Base-by-base conservation (phyloP, 1,140 invertebrate species). In the Heliconius eleuchia region DNA sequence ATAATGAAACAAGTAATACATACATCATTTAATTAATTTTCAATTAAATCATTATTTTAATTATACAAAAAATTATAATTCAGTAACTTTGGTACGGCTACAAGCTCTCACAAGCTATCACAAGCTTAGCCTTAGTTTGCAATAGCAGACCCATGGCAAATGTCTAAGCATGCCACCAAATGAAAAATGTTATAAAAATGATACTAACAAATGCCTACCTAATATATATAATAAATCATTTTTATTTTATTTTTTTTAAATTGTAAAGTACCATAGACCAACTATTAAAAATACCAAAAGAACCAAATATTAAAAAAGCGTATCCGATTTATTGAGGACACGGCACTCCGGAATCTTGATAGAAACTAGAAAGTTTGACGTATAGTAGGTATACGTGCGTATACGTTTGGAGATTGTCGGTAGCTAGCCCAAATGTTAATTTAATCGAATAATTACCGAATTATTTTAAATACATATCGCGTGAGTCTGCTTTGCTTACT, bases 311-410 rank as follows among this genome's bases (percentile, higher is more conserved):
- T 66, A 66, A 13, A 66, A 30, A 66, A 66, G 60, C 5, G 82
- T 83, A 83, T 83, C 82, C 82, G 73, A 80, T 19, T 74, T 50
- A 42, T 71, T 74, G 71, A 72, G 78, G 82, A 83, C 82, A 83
- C 78, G 80, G 80, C 80, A 76, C 50, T 78, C 80, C 75, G 55
- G 74, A 78, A 55, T 78, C 80, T 78, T 71, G 71, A 78, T 71
- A 76, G 66, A 76, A 71, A 82, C 71, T 85, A 90, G 86, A 90
- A 89, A 87, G 86, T 89, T 91, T 90, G 90, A 89, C 86, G 86
- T 89, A 79, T 78, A 72, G 74, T 42, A 74, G 72, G 80, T 80
- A 80, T 81, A 79, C 76, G 79, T 84, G 76, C 80, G 80, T 83
- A 78, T 84, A 78, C 80, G 75, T 84, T 81, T 85, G 80, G 80